Evolutionary conservation across 2,888 invertebrate genomes (phyloP), one percentile per base, ranked within the genome.

Genomic region (Neelides folsomi): DNA sequence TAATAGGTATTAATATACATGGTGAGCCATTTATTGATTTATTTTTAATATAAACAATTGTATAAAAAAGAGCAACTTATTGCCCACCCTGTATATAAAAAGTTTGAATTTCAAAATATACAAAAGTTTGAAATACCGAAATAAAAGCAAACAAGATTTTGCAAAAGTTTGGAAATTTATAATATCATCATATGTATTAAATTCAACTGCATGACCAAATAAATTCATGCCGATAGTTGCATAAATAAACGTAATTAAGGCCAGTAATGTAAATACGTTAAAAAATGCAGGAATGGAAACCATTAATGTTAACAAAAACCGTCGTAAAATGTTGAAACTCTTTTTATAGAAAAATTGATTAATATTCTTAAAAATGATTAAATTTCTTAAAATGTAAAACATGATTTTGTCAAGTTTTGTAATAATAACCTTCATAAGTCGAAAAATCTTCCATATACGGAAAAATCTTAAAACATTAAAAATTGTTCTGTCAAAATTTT

Each of bases 151-250:
- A n/a, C n/a, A n/a, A n/a, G 90, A 92, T 66, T 88, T 80, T 43
- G 87, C 87, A 70, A 94, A 94, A 1, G 93, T 94, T 74, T 92
- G 86, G 73, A 94, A 94, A 73, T 94, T 94, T 49, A 92, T 89
- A 75, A 93, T 83, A 68, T 93, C 92, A 69, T 92, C 86, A 57
- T 94, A 76, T 20, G 88, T 86, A 51, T 88, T 88, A 67, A 85
- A 86, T 65, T 88, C 83, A 67, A 82, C 83, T 19, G 93, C 87
- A 71, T 90, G 85, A 9, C 90, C 89, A 71, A 94, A 94, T 37
- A 90, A 78, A 38, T 90, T 90, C 92, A 94, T 93, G 63, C 93
- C 93, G 63, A 94, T 83, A 68, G 94, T 94, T 66, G 94, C 90
- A 73, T 92, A 94, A 68, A 94, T 94, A 73, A 93, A 94, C 41